Conservation (phyloP, 1,140 invertebrate species). For the Neelides sp. region DNA sequence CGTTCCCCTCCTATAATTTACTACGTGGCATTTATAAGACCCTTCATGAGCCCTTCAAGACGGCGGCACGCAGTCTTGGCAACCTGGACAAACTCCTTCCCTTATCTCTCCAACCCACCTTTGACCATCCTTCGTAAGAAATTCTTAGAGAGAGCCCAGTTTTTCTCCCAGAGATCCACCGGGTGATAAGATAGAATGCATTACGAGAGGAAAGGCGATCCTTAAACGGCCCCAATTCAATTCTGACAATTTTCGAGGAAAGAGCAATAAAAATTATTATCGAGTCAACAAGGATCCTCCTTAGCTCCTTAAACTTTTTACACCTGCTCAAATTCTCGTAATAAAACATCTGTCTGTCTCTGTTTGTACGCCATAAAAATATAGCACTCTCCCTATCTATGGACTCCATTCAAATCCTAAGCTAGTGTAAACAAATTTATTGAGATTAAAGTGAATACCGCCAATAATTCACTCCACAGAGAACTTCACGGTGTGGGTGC, state of each 20-base stretch:
- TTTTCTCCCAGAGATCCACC: constrained; percentile 3
- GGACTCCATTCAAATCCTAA: no score
- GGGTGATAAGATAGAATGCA: background rate
- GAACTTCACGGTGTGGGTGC: no score
- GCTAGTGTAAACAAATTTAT: no score
- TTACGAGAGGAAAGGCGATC: background rate
- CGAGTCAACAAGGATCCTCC: constrained; percentile 11
- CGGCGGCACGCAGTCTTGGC: constrained; percentile 26
- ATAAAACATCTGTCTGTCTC: constrained; percentile 24
- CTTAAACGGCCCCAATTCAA: no score
- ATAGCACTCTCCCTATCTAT: no score
- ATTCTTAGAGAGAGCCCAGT: background rate
- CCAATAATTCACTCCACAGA: no score
- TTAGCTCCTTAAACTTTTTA: constrained; percentile 13
- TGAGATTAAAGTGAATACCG: no score
- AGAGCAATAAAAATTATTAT: constrained; percentile 15
- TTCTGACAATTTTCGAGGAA: no score
- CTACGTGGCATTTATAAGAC: no score
- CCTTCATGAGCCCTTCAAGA: no score
- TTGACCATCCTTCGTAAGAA: background rate
- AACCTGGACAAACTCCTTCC: constrained; percentile 11
- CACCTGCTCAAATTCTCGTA: constrained; percentile 17
- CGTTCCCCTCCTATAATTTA: no score
- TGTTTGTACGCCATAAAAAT: no score
- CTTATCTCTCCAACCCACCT: background rate